Evolutionary conservation across 2,888 invertebrate genomes (phyloP), one percentile per base, ranked within the genome.

Genomic region (Nasonovia ribisnigri): DNA sequence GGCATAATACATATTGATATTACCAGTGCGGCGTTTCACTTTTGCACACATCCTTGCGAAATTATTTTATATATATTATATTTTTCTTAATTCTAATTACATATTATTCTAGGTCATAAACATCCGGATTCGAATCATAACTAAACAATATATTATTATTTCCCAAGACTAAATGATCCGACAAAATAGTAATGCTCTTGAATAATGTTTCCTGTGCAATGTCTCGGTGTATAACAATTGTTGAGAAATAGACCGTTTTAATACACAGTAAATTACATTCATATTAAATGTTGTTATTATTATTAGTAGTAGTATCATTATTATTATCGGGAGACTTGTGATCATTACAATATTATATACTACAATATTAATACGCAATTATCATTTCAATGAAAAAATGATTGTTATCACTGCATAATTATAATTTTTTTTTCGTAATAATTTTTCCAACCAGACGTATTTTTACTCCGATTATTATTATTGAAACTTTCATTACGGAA

Each of bases 91-190:
- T 36, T 77, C 36, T 77, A 36, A 77, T 77, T 77, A 20, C 36
- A 77, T 77, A 54, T 13, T 88, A 60, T 67, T 90, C 29, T 90
- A 90, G 60, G 57, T 90, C 89, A 60, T 43, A 90, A 90, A 90
- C 60, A 60, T 46, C 89, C 89, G 89, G 89, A 90, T n/a, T 20
- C n/a, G 24, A 90, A 90, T 90, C 60, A 46, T 90, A 90, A 88
- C 54, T n/a, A 88, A 36, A 48, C 77, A 77, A 87, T 87, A 48
- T 42, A n/a, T 20, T 42, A n/a, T 29, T 48, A 77, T 48, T 90
- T 67, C 67, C 90, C 67, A 67, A 90, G 90, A 60, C 90, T 46
- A 42, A 43, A 46, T 46, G 51, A 90, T 90, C 90, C 43, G 46
- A 67, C 43, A 46, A 90, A 67, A 90, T 67, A 90, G 46, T 77